Evolutionary conservation across 2,888 invertebrate genomes (phyloP), one percentile per base, ranked within the genome.

Genomic region (Protonemura montana): DNA sequence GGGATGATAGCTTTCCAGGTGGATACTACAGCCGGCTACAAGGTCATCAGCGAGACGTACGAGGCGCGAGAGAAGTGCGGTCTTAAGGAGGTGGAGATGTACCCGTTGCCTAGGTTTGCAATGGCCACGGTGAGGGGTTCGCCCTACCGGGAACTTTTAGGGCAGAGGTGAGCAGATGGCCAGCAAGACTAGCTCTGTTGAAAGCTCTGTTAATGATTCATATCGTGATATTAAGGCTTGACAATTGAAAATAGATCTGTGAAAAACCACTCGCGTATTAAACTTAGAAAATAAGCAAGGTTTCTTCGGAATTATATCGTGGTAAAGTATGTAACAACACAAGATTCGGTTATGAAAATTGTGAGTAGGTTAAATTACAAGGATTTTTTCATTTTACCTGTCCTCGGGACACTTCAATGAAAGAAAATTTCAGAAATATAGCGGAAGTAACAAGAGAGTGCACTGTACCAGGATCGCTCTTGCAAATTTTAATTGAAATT

Each of bases 1-100:
- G 93, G 92, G 0, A 90, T 93, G 30, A 94, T 93, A 89, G 94
- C 94, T 0, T 94, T 93, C 89, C 94, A 94, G 91, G 88, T 88
- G 82, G 88, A 88, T 59, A 86, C 85, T 5, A 85, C 59, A 25
- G 27, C 77, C 29, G 88, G 86, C 5, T 88, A 87, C 86, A 88
- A 88, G 86, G 83, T 87, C 10, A 88, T 88, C 83, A 88, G 88
- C 80, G 87, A 88, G 27, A 88, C 88, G 13, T 88, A 86, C 81
- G 85, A 86, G 0, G 87, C 84, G 78, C 78, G 82, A 26, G 88
- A 88, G 76, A 88, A 88, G 85, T 88, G 88, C 82, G 88, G 88
- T 0, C 86, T 88, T 16, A 85, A 84, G 82, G 85, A 87, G 35
- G 82, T 88, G 2, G 93, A 93, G 88, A 93, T 94, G 0, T 94